A percentile compares a stretch with the other conserved stretches of the same genome.
phyloP scores from a whole-genome alignment of 2,113 vertebrate genomes.

The Calypte anna region DNA sequence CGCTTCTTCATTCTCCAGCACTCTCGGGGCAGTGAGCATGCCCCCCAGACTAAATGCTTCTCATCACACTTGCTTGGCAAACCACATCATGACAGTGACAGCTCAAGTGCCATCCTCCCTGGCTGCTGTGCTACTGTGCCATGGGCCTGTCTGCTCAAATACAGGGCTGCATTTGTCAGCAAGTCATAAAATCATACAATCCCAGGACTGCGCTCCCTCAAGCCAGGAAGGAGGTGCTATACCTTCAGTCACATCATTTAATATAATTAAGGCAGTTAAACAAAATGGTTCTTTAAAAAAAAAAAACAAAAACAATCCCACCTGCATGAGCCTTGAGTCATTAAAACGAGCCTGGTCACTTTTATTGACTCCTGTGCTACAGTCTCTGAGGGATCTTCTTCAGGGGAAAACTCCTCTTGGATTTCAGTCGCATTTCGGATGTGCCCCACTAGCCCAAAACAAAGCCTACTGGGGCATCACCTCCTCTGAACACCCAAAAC shows the following conservation, averaged over 20 bases:
- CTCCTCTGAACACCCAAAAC: not conserved
- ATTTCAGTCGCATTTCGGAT: not conserved
- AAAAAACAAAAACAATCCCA: not conserved
- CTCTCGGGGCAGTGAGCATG: not conserved
- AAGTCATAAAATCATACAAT: too few relatives aligned
- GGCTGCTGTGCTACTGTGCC: not conserved
- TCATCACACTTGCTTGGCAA: not conserved
- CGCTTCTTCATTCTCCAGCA: not conserved
- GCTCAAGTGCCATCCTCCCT: accelerated
- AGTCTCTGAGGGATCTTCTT: not conserved
- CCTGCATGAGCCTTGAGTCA: not conserved
- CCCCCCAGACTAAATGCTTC: not conserved
- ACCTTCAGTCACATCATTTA: not conserved
- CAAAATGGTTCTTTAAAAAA: not conserved
- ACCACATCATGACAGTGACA: not conserved
- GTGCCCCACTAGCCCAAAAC: not conserved
- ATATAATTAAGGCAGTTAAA: not conserved
- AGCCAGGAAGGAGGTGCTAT: accelerated
- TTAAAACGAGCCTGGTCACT: not conserved
- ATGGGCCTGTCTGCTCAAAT: not conserved
- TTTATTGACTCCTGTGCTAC: not conserved
- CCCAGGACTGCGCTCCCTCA: accelerated
- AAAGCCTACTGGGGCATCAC: not conserved
- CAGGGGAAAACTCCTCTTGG: not conserved
- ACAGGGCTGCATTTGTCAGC: not conserved